Evolutionary conservation across 2,888 invertebrate genomes (phyloP), one percentile per base, ranked within the genome.

Genomic region (Priocnemis perturbator): DNA sequence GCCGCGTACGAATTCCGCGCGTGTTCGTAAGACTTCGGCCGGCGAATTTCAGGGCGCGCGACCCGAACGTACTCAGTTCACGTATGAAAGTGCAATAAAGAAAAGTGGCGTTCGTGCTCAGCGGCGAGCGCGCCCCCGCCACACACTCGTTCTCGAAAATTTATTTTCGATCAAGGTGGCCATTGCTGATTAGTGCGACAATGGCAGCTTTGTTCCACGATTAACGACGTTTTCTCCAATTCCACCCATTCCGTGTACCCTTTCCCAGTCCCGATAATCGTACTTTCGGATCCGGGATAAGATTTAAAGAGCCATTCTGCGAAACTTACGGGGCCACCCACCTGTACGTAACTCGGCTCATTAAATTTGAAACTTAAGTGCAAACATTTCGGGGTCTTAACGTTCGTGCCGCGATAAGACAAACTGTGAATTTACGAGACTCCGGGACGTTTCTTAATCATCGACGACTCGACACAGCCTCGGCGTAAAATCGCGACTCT

Each of bases 41-140:
- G 69, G 66, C 74, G 74, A 79, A 77, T 79, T 76, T 76, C 71
- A 72, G 64, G 74, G 65, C 63, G 67, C 65, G 60, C 60, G 19
- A 14, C 55, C 60, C 63, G 70, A 72, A 65, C 64, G 67, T 79
- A 80, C 57, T 70, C 80, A 64, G 69, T 70, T 70, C 75, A 77
- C 81, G 82, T 78, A 82, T 78, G 79, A 78, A 81, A 78, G 74
- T 74, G 77, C 78, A 79, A 82, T 82, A 82, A 82, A 80, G 82
- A 83, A 83, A 80, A 80, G 77, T 82, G 76, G 71, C 77, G 69
- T 80, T 79, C 80, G 82, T 82, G 81, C 79, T 64, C 63, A 78
- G 55, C 77, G 61, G 37, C 57, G 47, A 30, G 7, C 4, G 17
- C 47, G 11, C 60, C 37, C 58, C 48, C 21, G 21, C 37, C 55